Base-by-base conservation (phyloP, 2,888 invertebrate species). In the Zaprionus bogoriensis region DNA sequence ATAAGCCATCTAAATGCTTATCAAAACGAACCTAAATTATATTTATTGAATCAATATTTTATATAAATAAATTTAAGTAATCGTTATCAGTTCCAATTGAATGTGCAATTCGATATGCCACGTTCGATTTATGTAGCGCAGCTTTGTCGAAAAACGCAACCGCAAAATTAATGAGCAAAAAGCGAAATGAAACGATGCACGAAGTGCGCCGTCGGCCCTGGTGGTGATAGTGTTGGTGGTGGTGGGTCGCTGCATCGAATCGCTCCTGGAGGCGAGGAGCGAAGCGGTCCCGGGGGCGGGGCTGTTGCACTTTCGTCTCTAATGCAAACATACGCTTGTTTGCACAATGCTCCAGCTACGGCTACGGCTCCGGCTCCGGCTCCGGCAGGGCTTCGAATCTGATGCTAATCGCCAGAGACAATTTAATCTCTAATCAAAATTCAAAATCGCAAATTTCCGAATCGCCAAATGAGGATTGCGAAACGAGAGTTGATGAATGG, bases 401-500 rank as follows among this genome's bases (percentile, higher is more conserved):
- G 78, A 84, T 84, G 87, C 79, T 87, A 82, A 82, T 82, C 82
- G 83, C 77, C 77, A 82, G 83, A 68, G 82, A 82, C 87, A 82
- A 87, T 87, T 85, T 82, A 82, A 87, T 82, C 82, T 82, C 86
- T 73, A 82, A 82, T 87, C 87, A 87, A 87, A 82, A 82, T 82
- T 82, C 85, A 78, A 82, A 82, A 87, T 82, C 70, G 65, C 83
- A 78, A 87, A 84, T 85, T 82, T 73, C 77, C 80, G 58, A 64
- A 59, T 64, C 65, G 50, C 51, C 64, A 70, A 70, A 70, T 70
- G 67, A 72, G 76, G 59, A 67, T 52, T 54, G 59, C 55, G 60
- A 65, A 54, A 42, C 55, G 47, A 42, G 59, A 59, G 63, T 57
- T 52, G 68, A 32, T 30, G 55, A 58, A 74, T 72, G 72, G 47